phyloP scores from a whole-genome alignment of 2,113 vertebrate genomes.

The Todiramphus saurophagus region DNA sequence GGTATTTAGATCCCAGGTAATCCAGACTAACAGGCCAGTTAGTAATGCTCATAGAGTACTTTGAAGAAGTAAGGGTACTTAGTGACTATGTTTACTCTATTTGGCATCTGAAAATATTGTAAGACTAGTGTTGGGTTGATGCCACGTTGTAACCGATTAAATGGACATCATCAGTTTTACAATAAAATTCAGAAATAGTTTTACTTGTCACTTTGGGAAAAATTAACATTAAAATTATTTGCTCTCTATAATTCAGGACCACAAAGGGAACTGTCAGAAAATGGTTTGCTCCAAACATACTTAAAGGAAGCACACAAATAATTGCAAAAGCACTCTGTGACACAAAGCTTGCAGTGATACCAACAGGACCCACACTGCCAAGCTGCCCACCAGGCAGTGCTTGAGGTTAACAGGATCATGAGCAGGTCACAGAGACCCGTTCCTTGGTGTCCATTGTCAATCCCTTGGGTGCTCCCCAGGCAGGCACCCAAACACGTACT shows the following conservation, averaged over 20 bases:
- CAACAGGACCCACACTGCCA: not conserved
- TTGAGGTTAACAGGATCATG: not conserved
- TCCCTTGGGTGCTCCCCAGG: not conserved
- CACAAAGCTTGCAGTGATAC: not conserved
- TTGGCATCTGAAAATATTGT: not conserved
- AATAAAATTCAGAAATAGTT: not conserved
- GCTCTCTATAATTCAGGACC: not conserved
- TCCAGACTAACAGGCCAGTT: not conserved
- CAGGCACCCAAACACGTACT: not conserved
- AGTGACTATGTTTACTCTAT: not conserved
- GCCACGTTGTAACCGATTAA: not conserved
- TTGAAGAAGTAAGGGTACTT: not conserved
- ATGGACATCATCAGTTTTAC: not conserved
- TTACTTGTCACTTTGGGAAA: not conserved
- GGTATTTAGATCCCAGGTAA: not conserved
- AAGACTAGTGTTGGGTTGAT: not conserved
- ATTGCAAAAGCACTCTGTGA: not conserved
- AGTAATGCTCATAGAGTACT: not conserved
- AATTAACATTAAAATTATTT: not conserved
- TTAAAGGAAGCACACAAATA: not conserved
- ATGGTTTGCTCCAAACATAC: not conserved
- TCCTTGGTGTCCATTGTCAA: not conserved
- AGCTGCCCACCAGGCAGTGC: not conserved
- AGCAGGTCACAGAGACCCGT: not conserved
- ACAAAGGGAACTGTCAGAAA: not conserved